phyloP scores from a whole-genome alignment of 2,888 invertebrate genomes.

The Acanthacorydalis orientalis region DNA sequence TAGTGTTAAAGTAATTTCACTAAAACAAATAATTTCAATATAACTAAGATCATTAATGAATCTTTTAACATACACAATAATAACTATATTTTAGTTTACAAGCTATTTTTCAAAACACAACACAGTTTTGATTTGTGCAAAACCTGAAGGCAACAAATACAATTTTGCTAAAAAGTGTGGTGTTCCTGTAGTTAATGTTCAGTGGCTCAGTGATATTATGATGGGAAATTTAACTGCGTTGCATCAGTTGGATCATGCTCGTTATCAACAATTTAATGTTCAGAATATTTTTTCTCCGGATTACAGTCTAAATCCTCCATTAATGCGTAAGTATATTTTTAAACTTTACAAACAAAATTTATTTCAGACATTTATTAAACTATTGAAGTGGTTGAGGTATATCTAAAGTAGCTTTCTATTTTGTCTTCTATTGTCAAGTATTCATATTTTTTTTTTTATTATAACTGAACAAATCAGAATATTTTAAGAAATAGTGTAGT shows the following conservation, averaged over 20 bases:
- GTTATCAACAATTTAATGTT: conserved; percentile 74
- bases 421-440: conserved; percentile 2
- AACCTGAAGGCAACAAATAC: conserved; percentile 76
- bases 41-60: not conserved
- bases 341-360: not conserved
- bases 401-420: too few relatives aligned
- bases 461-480: too few relatives aligned
- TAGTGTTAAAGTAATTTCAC: not conserved
- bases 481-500: too few relatives aligned
- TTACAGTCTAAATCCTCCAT: conserved; percentile 66
- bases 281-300: conserved; percentile 74
- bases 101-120: conserved; percentile 65
- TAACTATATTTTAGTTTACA: conserved; percentile 32
- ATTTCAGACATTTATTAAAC: too few relatives aligned
- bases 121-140: conserved; percentile 59
- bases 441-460: conserved; percentile 5
- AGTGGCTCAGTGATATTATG: conserved; percentile 85
- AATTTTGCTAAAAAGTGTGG: conserved; percentile 83
- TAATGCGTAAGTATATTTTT: conserved; percentile 59
- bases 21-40: not conserved
- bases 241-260: conserved; percentile 62
- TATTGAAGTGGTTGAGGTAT: too few relatives aligned
- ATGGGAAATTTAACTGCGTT: conserved; percentile 74
- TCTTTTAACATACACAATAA: not conserved
- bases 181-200: conserved; percentile 78